Percentiles rank a stretch among this genome's conserved stretches.
Conservation (phyloP, 2,113 vertebrate species). For the Sylvia atricapilla region DNA sequence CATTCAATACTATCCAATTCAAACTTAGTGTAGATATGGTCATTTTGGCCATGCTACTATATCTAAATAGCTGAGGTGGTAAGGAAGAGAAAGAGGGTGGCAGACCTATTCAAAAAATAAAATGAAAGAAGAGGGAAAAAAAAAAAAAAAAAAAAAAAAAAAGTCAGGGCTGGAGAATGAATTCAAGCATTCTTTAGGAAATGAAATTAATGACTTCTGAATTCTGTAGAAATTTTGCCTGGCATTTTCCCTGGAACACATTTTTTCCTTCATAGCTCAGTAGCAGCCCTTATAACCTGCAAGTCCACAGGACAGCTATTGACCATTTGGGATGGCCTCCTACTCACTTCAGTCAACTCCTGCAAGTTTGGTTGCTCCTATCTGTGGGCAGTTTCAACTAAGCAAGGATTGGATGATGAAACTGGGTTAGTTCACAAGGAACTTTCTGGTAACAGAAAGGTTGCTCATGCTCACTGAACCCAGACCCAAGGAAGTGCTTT, state of each 20-base stretch:
- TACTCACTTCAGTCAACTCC: not conserved
- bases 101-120: not conserved
- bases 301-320: not conserved
- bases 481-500: not conserved
- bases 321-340: not conserved
- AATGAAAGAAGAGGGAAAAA: not conserved
- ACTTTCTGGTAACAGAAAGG: not conserved
- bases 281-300: not conserved
- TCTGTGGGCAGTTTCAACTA: not conserved
- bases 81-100: not conserved
- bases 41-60: not conserved
- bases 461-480: not conserved
- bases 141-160: too few species aligned
- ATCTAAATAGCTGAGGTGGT: not conserved
- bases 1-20: not conserved
- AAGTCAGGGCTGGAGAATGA: not conserved
- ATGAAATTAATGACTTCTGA: not conserved
- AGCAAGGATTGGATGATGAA: not conserved
- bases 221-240: not conserved
- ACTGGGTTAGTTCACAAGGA: accelerated
- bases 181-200: not conserved
- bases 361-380: not conserved
- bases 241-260: not conserved
- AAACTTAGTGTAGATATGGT: not conserved
- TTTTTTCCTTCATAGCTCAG: not conserved